phyloP scores from a whole-genome alignment of 1,140 invertebrate genomes.

The Pachypsylla venusta region DNA sequence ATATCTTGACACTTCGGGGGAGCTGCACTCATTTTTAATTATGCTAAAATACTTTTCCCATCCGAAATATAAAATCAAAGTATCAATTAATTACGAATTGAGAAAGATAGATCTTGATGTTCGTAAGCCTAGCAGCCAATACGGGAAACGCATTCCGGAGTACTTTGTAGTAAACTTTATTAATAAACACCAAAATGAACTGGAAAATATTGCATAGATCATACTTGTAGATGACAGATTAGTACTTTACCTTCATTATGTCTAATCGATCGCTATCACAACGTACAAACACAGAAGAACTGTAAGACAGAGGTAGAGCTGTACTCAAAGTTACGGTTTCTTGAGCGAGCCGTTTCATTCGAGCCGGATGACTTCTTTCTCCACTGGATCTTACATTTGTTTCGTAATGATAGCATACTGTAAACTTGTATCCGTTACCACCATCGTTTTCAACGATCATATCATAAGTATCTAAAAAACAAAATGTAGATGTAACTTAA shows the following conservation, averaged over 20 bases:
- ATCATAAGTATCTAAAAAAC: conserved; percentile 76
- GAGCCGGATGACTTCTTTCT: conserved; percentile 63
- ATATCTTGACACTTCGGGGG: too few species aligned
- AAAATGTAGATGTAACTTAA: not conserved
- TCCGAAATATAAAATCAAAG: too few species aligned
- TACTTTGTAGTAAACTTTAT: too few species aligned
- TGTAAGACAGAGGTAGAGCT: conserved; percentile 80
- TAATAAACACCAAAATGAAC: too few species aligned
- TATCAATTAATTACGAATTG: too few species aligned
- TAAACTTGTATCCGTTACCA: conserved; percentile 60
- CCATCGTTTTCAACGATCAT: conserved; percentile 63
- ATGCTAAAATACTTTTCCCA: too few species aligned
- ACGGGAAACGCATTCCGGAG: too few species aligned
- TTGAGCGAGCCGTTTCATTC: conserved; percentile 85
- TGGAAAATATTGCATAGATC: too few species aligned
- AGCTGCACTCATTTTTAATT: too few species aligned
- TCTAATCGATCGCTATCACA: conserved; percentile 87
- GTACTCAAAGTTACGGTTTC: conserved; percentile 92
- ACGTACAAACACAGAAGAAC: conserved; percentile 88
- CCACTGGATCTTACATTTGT: conserved; percentile 71
- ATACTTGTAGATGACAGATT: too few species aligned
- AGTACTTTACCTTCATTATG: conserved; percentile 68
- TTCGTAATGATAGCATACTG: conserved; percentile 83
- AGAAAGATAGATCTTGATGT: too few species aligned
- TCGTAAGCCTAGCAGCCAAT: too few species aligned